phyloP scores from a whole-genome alignment of 2,113 vertebrate species.

The Myiozetetes cayanensis region DNA sequence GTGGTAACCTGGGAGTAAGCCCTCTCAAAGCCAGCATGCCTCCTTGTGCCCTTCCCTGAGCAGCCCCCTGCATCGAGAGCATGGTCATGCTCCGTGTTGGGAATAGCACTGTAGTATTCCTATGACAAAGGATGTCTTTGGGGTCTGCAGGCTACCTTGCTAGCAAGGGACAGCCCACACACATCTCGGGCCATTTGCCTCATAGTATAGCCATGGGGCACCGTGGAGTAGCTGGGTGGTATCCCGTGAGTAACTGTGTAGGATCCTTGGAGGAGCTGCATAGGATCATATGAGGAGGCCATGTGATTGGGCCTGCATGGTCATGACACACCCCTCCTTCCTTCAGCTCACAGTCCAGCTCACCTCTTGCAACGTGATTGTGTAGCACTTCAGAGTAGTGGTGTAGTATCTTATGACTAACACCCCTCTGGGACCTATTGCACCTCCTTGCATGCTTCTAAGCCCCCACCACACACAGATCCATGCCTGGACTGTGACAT shows the following conservation, averaged over 20 bases:
- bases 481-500: fast-evolving
- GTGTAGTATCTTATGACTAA: background rate
- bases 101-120: background rate
- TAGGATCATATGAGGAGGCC: background rate
- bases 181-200: fast-evolving
- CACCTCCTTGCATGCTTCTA: background rate
- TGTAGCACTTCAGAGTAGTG: background rate
- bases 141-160: fast-evolving
- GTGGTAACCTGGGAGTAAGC: background rate
- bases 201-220: fast-evolving
- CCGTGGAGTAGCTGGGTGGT: fast-evolving
- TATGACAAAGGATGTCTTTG: background rate
- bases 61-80: too few species aligned
- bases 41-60: background rate
- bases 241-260: background rate
- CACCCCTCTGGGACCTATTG: fast-evolving
- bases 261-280: background rate
- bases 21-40: background rate
- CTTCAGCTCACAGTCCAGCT: fast-evolving
- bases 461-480: fast-evolving
- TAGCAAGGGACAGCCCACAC: fast-evolving
- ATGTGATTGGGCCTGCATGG: background rate
- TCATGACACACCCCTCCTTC: fast-evolving
- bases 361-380: fast-evolving
- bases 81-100: fast-evolving